These are phyloP conservation scores for Perca fluviatilis DNA, from an alignment of 2,113 vertebrate genomes.

Conservation along the genomic window DNA sequence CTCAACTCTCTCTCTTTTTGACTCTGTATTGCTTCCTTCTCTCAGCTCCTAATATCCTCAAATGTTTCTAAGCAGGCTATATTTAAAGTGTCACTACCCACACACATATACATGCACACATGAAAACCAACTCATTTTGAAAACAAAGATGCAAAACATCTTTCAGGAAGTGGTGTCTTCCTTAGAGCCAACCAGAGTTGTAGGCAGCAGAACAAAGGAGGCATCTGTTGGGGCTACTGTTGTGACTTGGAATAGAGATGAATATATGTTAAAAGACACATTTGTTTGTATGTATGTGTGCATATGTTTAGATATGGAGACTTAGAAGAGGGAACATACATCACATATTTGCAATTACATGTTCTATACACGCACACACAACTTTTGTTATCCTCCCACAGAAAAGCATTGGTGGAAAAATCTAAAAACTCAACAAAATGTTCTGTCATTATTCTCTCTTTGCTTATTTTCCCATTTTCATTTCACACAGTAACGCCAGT, in stretches of 20 bases:
- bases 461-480: conserved; percentile 45
- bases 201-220: conserved; percentile 17
- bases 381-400: neutral
- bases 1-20: neutral
- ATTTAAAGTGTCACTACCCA: neutral
- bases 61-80: neutral
- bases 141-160: conserved; percentile 36
- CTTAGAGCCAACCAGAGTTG: conserved; percentile 19
- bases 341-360: neutral
- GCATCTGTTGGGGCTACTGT: conserved; percentile 35
- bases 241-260: neutral
- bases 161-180: conserved; percentile 44
- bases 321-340: neutral
- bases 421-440: neutral
- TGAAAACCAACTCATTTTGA: neutral
- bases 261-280: conserved; percentile 7
- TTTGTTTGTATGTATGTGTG: neutral
- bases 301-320: neutral
- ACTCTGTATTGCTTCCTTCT: neutral
- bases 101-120: neutral
- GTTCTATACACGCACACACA: neutral
- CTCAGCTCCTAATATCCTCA: neutral
- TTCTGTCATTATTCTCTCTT: conserved; percentile 4
- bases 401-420: conserved; percentile 3
- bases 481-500: conserved; percentile 24